Percentiles rank a stretch among this genome's conserved stretches.
Conservation (phyloP, 2,888 invertebrate species). For the Dryocosmus kuriphilus region DNA sequence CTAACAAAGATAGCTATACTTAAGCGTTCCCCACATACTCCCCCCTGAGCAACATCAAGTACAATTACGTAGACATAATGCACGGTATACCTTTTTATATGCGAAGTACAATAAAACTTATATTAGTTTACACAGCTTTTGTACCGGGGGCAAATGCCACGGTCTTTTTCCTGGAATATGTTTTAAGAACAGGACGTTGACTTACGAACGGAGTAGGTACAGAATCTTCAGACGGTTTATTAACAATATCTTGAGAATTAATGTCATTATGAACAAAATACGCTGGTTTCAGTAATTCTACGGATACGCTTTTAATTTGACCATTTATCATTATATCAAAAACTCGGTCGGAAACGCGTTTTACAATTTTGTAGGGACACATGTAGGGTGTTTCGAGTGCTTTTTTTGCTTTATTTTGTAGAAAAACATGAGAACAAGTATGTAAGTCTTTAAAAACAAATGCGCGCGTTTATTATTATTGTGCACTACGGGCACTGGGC, state of each 20-base stretch:
- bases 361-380: constrained; percentile 56
- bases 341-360: constrained; percentile 41
- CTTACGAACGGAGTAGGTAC: not conserved
- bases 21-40: too few species aligned
- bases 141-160: too few species aligned
- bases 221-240: not conserved
- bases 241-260: not conserved
- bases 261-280: not conserved
- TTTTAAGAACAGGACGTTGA: too few species aligned
- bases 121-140: too few species aligned
- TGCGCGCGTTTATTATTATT: too few species aligned
- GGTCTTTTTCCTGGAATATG: too few species aligned
- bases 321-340: constrained; percentile 43
- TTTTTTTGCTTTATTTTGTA: constrained; percentile 43
- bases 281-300: constrained; percentile 49
- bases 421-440: constrained; percentile 51
- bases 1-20: too few species aligned
- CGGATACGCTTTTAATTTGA: constrained; percentile 22
- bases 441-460: constrained; percentile 49
- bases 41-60: too few species aligned
- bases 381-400: constrained; percentile 57
- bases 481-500: too few species aligned
- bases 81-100: too few species aligned
- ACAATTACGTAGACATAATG: too few species aligned
- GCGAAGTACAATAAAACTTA: too few species aligned